phyloP scores from a whole-genome alignment of 2,113 vertebrate species.

The Hiodon alosoides region DNA sequence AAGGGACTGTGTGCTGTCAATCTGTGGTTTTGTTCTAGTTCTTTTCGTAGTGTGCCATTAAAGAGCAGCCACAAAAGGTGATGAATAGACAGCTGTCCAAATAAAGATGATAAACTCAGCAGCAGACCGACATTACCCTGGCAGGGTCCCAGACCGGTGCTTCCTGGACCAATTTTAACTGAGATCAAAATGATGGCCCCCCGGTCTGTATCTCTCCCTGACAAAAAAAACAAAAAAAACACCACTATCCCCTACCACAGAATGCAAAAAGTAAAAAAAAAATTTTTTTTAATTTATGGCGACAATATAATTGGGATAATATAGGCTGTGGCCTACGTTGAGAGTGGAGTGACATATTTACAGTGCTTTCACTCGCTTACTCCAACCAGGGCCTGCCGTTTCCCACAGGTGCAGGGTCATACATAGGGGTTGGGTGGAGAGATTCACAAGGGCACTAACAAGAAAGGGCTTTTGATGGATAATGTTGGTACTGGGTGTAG shows the following conservation, averaged over 20 bases:
- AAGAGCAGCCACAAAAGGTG: slow-evolving; percentile 7
- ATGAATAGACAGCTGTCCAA: slow-evolving; percentile 31
- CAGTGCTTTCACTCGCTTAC: slow-evolving; percentile 27
- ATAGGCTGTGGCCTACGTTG: slow-evolving; percentile 34
- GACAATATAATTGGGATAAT: slow-evolving; percentile 37
- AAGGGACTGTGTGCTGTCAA: not conserved
- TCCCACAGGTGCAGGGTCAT: slow-evolving; percentile 62
- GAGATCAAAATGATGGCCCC: slow-evolving; percentile 22
- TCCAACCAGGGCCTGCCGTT: slow-evolving; percentile 34
- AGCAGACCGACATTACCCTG: not conserved
- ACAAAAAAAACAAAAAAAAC: not conserved
- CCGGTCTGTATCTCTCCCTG: slow-evolving; percentile 1
- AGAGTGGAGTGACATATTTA: slow-evolving; percentile 58
- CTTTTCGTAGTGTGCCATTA: not conserved
- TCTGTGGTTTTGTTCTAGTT: not conserved
- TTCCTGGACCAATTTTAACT: slow-evolving; percentile 22
- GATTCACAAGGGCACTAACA: slow-evolving; percentile 49
- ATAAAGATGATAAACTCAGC: slow-evolving; percentile 43
- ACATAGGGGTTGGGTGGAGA: slow-evolving; percentile 42
- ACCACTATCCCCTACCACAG: not conserved
- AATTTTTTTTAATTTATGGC: slow-evolving; percentile 48
- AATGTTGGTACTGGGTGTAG: not conserved
- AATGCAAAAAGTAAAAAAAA: not conserved
- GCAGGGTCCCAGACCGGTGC: slow-evolving; percentile 17
- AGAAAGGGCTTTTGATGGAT: not conserved